phyloP scores from a whole-genome alignment of 2,888 invertebrate species.

The Chymomyza procnemis region DNA sequence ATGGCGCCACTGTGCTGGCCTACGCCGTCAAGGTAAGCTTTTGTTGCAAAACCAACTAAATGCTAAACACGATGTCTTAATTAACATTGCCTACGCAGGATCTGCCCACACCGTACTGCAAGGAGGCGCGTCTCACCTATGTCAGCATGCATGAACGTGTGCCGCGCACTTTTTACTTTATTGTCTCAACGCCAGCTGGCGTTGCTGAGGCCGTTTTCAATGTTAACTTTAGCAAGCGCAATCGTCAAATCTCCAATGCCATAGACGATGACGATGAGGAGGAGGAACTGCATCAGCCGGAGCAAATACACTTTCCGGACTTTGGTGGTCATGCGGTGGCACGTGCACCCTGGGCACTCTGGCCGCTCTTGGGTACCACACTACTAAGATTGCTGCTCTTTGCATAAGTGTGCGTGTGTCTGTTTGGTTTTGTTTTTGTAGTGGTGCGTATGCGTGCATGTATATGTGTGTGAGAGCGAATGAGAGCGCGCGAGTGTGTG shows the following conservation, averaged over 20 bases:
- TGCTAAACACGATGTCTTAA: neutral
- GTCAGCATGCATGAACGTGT: slow-evolving; percentile 79
- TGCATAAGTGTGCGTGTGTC: neutral
- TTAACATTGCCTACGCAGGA: slow-evolving; percentile 68
- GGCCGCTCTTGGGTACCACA: neutral
- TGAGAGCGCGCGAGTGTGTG: slow-evolving; percentile 2
- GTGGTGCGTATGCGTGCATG: slow-evolving; percentile 10
- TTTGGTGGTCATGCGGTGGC: slow-evolving; percentile 49
- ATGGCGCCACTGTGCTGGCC: slow-evolving; percentile 78
- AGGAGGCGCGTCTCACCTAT: slow-evolving; percentile 79
- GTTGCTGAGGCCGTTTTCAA: slow-evolving; percentile 78
- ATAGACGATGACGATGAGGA: slow-evolving; percentile 76
- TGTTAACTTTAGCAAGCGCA: slow-evolving; percentile 78
- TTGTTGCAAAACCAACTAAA: neutral
- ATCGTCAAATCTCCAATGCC: slow-evolving; percentile 77
- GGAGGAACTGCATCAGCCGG: slow-evolving; percentile 78
- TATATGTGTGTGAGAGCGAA: neutral
- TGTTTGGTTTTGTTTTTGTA: slow-evolving; percentile 10
- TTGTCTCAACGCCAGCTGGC: slow-evolving; percentile 78
- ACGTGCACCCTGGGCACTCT: neutral
- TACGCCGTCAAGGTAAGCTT: slow-evolving; percentile 78
- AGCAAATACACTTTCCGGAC: slow-evolving; percentile 79
- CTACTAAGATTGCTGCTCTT: neutral
- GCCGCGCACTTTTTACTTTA: slow-evolving; percentile 78
- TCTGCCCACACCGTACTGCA: slow-evolving; percentile 78